phyloP scores from a whole-genome alignment of 1,140 invertebrate species.

The Eupeodes corollae region DNA sequence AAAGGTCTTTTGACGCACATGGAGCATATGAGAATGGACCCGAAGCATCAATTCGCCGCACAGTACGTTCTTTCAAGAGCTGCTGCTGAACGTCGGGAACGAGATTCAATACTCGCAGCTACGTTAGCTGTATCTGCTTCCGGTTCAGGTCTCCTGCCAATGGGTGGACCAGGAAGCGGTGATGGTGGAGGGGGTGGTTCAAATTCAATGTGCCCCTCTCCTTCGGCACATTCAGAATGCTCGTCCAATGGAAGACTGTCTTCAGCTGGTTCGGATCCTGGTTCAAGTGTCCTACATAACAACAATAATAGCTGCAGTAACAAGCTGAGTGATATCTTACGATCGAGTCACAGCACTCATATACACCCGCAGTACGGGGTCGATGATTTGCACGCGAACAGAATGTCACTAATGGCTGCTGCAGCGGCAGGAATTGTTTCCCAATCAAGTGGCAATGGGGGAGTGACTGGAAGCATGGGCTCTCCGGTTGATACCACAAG shows the following conservation, averaged over 20 bases:
- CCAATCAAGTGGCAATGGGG: conserved; percentile 48
- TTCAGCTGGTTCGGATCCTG: conserved; percentile 63
- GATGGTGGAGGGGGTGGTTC: conserved; percentile 19
- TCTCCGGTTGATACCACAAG: conserved; percentile 28
- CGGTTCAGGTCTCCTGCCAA: conserved; percentile 42
- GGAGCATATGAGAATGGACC: conserved; percentile 95
- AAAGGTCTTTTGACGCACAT: conserved; percentile 82
- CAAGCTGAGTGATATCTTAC: conserved; percentile 8
- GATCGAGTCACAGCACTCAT: conserved; percentile 1
- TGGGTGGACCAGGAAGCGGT: conserved; percentile 4
- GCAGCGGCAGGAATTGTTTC: conserved; percentile 49
- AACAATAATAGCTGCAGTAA: conserved; percentile 57
- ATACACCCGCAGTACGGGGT: conserved; percentile 52
- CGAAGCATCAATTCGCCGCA: conserved; percentile 89
- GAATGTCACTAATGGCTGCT: conserved; percentile 63
- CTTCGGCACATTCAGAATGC: conserved; percentile 70
- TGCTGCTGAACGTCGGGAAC: conserved; percentile 75
- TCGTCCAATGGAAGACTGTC: conserved; percentile 66
- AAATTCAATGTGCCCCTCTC: conserved; percentile 58
- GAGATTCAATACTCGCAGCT: conserved; percentile 62
- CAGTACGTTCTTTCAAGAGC: conserved; percentile 84
- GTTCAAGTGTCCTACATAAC: conserved; percentile 51
- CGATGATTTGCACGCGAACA: conserved; percentile 56
- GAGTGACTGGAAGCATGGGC: conserved; percentile 34
- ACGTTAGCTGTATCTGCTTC: conserved; percentile 53